phyloP scores from a whole-genome alignment of 2,113 vertebrate species.

The Hippoglossus stenolepis region DNA sequence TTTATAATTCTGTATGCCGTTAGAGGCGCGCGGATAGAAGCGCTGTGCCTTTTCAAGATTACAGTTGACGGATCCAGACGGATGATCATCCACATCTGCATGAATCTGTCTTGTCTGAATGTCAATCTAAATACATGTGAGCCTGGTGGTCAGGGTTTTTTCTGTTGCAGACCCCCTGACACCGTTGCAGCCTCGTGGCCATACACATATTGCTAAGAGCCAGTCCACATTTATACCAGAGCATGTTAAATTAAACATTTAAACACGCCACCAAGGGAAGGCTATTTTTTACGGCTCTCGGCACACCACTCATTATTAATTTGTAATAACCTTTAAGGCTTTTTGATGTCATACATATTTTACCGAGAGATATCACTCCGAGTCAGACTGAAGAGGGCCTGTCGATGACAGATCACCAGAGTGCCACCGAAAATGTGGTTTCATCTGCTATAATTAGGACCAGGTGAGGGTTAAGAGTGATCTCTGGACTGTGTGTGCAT shows the following conservation, averaged over 20 bases:
- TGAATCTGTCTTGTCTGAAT: conserved; percentile 61
- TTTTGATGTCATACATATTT: conserved; percentile 88
- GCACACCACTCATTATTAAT: conserved; percentile 86
- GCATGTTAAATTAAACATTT: conserved; percentile 84
- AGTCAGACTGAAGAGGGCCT: conserved; percentile 66
- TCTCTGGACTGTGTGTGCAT: conserved; percentile 20
- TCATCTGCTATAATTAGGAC: conserved; percentile 80
- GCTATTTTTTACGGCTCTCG: conserved; percentile 83
- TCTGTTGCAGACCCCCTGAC: conserved; percentile 24
- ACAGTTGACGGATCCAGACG: conserved; percentile 48
- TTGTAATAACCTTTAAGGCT: conserved; percentile 88
- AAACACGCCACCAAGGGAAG: conserved; percentile 75
- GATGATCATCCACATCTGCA: conserved; percentile 61
- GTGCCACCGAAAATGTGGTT: conserved; percentile 66
- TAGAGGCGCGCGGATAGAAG: conserved; percentile 45
- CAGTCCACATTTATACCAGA: conserved; percentile 74
- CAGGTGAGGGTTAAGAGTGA: conserved; percentile 67
- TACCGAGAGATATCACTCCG: conserved; percentile 83
- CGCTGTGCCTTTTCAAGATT: conserved; percentile 35
- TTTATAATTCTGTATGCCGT: conserved; percentile 60
- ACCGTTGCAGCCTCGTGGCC: conserved; percentile 44
- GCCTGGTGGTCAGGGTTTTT: conserved; percentile 42
- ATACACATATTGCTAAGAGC: conserved; percentile 57
- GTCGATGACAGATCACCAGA: conserved; percentile 81
- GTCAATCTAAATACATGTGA: conserved; percentile 58